A percentile compares a stretch with the other conserved stretches of the same genome.
phyloP scores from a whole-genome alignment of 2,113 vertebrate genomes.

The Chaetorhynchus papuensis region DNA sequence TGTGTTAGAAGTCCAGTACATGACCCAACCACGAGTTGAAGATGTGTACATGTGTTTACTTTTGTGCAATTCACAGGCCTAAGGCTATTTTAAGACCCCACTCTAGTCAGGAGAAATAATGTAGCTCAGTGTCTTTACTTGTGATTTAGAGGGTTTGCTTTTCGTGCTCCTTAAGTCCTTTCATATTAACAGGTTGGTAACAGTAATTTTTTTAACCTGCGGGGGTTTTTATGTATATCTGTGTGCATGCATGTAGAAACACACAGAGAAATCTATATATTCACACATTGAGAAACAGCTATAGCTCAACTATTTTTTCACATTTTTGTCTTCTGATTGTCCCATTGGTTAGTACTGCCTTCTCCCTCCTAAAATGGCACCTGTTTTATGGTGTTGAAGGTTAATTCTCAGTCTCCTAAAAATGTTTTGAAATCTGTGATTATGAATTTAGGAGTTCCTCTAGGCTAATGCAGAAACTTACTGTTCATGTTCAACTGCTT shows the following conservation, averaged over 20 bases:
- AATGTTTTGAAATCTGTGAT: background rate
- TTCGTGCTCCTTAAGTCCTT: background rate
- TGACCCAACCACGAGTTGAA: fast-evolving
- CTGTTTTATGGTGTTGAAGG: background rate
- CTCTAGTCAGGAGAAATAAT: background rate
- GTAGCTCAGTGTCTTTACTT: fast-evolving
- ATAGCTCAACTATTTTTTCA: fast-evolving
- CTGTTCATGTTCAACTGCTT: background rate
- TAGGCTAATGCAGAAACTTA: background rate
- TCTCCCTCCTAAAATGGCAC: background rate
- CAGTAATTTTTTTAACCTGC: fast-evolving
- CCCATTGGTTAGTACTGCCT: background rate
- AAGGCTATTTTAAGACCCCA: background rate
- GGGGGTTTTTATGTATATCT: fast-evolving
- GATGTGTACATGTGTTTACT: fast-evolving
- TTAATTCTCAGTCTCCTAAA: background rate
- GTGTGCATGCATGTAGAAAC: fast-evolving
- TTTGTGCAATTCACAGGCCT: background rate
- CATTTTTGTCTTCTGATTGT: background rate
- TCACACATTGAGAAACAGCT: fast-evolving
- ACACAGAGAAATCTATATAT: background rate
- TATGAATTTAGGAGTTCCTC: background rate
- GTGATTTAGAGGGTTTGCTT: background rate
- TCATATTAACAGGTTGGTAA: background rate
- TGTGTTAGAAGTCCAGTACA: background rate